Conservation (phyloP, 2,113 vertebrate genomes). For the Rutilus rutilus region DNA sequence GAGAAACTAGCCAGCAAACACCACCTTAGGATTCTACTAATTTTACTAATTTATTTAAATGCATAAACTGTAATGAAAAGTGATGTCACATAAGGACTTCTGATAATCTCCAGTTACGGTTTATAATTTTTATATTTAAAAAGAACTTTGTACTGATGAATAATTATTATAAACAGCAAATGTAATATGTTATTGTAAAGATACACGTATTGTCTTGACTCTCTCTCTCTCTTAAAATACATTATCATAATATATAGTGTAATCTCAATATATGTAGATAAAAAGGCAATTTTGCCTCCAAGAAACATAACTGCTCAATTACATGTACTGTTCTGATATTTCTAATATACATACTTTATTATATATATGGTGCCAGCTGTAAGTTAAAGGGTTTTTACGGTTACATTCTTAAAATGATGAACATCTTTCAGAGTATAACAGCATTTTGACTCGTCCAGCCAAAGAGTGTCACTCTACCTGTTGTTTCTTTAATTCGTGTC, state of each 20-base stretch:
- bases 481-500: conserved; percentile 20
- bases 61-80: not conserved
- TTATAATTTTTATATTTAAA: not conserved
- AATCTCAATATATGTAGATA: no score
- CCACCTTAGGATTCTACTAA: not conserved
- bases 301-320: not conserved
- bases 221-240: no score
- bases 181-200: not conserved
- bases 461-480: conserved; percentile 12
- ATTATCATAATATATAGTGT: no score
- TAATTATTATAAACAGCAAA: no score
- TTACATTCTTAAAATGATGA: not conserved
- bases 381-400: not conserved
- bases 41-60: not conserved
- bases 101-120: not conserved
- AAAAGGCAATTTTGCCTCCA: not conserved
- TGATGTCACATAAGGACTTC: not conserved
- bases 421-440: not conserved
- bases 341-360: not conserved
- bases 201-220: not conserved
- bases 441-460: not conserved
- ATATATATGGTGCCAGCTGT: not conserved
- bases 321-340: not conserved
- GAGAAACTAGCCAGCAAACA: not conserved
- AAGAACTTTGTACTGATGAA: no score